Percentiles rank a stretch among this genome's conserved stretches.
Conservation (phyloP, 2,888 invertebrate species). For the Drosophila acutilabella region DNA sequence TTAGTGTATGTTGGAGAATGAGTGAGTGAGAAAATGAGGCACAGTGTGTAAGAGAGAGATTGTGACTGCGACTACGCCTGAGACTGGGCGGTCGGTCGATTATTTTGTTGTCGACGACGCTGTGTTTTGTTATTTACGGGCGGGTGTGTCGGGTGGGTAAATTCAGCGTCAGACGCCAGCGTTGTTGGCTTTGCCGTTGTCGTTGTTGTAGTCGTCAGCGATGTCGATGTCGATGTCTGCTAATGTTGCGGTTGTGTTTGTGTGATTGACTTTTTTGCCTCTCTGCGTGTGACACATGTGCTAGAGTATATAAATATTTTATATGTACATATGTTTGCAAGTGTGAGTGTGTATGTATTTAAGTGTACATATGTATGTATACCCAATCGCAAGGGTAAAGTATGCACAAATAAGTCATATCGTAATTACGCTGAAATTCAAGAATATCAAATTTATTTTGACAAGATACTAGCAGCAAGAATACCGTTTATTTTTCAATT, state of each 20-base stretch:
- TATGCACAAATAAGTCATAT: constrained; percentile 15
- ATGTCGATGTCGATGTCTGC: constrained; percentile 27
- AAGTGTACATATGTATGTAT: background rate
- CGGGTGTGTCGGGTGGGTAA: constrained; percentile 66
- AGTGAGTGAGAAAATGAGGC: constrained; percentile 6
- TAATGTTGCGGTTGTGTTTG: constrained; percentile 53
- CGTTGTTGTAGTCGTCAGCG: constrained; percentile 21
- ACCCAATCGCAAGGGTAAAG: constrained; percentile 9
- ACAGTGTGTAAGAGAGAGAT: constrained; percentile 17
- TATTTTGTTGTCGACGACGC: constrained; percentile 46
- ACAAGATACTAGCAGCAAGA: constrained; percentile 5
- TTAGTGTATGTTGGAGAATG: constrained; percentile 36
- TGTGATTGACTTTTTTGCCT: constrained; percentile 71
- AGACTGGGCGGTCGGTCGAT: constrained; percentile 16
- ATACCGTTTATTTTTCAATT: background rate
- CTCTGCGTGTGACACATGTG: constrained; percentile 74
- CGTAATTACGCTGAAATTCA: constrained; percentile 27
- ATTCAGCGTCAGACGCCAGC: constrained; percentile 28
- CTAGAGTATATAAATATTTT: constrained; percentile 22
- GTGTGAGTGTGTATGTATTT: background rate
- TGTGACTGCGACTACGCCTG: background rate
- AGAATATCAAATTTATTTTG: constrained; percentile 17
- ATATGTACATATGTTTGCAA: constrained; percentile 2
- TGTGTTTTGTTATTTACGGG: constrained; percentile 76
- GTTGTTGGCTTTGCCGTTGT: constrained; percentile 17